Conservation (phyloP, 2,797 vertebrate genomes). For the Merluccius polli region DNA sequence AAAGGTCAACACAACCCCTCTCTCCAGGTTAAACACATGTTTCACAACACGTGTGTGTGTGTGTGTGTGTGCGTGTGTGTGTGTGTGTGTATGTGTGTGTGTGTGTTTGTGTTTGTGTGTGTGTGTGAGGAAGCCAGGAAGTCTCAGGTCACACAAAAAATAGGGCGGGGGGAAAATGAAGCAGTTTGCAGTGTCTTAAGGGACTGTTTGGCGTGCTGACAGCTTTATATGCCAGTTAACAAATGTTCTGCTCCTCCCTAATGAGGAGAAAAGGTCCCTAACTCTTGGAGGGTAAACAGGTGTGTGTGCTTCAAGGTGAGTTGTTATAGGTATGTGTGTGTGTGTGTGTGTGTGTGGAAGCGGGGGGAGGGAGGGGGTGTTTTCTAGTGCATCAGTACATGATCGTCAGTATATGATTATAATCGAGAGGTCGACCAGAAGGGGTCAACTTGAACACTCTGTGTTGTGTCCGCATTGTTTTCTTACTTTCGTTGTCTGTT, state of each 20-base stretch:
- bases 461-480: too few species aligned
- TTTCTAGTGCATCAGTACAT: too few species aligned
- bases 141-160: slow-evolving; percentile 56
- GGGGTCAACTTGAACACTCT: too few species aligned
- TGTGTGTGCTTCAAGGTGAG: slow-evolving; percentile 51
- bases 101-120: too few species aligned
- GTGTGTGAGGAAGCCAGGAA: slow-evolving; percentile 49
- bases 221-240: slow-evolving; percentile 66
- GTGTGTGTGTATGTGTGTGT: too few species aligned
- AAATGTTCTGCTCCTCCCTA: slow-evolving; percentile 55
- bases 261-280: slow-evolving; percentile 43
- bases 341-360: not conserved
- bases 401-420: too few species aligned
- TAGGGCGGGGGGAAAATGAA: slow-evolving; percentile 46
- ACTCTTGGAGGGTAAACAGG: slow-evolving; percentile 56
- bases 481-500: too few species aligned
- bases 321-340: slow-evolving; percentile 12
- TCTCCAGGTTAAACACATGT: too few species aligned
- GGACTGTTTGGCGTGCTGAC: slow-evolving; percentile 64
- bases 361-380: not conserved
- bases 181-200: slow-evolving; percentile 53
- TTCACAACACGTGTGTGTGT: too few species aligned
- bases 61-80: too few species aligned
- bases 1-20: not conserved
- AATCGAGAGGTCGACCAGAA: too few species aligned